Base-by-base conservation (phyloP, 2,113 vertebrate genomes). In the Hucho hucho region DNA sequence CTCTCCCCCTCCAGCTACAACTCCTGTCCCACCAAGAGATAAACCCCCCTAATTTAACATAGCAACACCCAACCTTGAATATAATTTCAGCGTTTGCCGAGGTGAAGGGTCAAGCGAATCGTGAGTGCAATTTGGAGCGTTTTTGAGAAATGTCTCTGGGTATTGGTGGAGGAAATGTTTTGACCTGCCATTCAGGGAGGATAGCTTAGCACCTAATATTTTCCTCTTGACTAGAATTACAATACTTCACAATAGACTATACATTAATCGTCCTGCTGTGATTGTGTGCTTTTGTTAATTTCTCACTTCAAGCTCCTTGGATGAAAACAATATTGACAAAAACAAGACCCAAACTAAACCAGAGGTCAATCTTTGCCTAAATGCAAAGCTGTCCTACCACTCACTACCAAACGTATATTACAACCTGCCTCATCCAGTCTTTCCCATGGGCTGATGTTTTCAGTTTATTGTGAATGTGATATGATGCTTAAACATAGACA, bases 41-140 rank as follows among this genome's bases (percentile, higher is more conserved):
- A 95, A 95, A 94, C 91, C 82, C 83, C 49, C 88, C 92, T 92
- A 91, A 94, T 94, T 93, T 93, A 91, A 93, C 90, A 76, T 79
- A 91, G 81, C 86, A 88, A 89, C 83, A 77, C 83, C 82, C 90
- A 94, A 78, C 88, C 88, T 89, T 89, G 88, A 91, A 90, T 87
- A 87, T 83, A 80, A 88, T 83, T 87, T 69, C 78, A 69, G 71
- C 25, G 75, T 81, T 82, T 86, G 73, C 81, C 65, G 49, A 79
- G 70, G 49, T 75, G 66, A 77, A 84, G 74, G 74, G 79, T 85
- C 78, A 89, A 72, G 73, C 81, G 85, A 78, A 85, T 87, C 72
- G 83, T 69, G 64, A 46, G 75, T 49, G 68, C 64, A 87, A 64
- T 79, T 75, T 61, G 75, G 47, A 80, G 46, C 14, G 9, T 88